These are phyloP conservation scores for Dascyllus trimaculatus DNA, from an alignment of 2,113 vertebrate species.

Conservation along the genomic window DNA sequence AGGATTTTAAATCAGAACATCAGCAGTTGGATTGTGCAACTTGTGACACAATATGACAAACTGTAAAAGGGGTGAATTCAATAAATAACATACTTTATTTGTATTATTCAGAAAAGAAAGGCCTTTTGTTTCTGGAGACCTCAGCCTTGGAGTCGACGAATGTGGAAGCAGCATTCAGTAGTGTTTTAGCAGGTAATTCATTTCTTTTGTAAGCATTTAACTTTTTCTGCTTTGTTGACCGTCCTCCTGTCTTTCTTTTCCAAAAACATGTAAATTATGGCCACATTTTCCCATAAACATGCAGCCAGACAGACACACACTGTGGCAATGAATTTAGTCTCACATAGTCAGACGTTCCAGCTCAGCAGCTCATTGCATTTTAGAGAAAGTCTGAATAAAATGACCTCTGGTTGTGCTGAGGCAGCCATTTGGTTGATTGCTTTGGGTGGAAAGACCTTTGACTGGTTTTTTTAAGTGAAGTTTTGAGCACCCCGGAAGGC, in stretches of 20 bases:
- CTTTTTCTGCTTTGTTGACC: rapidly evolving
- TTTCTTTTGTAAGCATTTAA: not conserved
- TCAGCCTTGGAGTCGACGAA: constrained; percentile 85
- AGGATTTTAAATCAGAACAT: too few relatives aligned
- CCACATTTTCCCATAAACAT: not conserved
- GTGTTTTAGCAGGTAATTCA: constrained; percentile 79
- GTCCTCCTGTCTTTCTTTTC: not conserved
- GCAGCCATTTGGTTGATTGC: too few relatives aligned
- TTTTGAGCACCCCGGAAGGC: too few relatives aligned
- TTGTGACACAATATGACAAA: not conserved
- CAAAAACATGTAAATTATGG: not conserved
- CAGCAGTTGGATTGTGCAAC: not conserved
- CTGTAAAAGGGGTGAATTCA: not conserved
- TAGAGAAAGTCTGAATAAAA: too few relatives aligned
- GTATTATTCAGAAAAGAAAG: constrained; percentile 73
- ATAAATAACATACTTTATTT: not conserved
- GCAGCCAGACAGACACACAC: not conserved
- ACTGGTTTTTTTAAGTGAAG: too few relatives aligned
- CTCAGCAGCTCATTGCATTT: too few relatives aligned
- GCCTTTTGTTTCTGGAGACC: constrained; percentile 83
- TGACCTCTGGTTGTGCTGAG: too few relatives aligned
- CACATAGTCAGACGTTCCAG: too few relatives aligned
- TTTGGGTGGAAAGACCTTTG: too few relatives aligned
- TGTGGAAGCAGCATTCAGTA: constrained; percentile 84
- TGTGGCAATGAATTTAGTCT: constrained; percentile 6